Conservation (phyloP, 2,113 vertebrate genomes). For the Pavo muticus region DNA sequence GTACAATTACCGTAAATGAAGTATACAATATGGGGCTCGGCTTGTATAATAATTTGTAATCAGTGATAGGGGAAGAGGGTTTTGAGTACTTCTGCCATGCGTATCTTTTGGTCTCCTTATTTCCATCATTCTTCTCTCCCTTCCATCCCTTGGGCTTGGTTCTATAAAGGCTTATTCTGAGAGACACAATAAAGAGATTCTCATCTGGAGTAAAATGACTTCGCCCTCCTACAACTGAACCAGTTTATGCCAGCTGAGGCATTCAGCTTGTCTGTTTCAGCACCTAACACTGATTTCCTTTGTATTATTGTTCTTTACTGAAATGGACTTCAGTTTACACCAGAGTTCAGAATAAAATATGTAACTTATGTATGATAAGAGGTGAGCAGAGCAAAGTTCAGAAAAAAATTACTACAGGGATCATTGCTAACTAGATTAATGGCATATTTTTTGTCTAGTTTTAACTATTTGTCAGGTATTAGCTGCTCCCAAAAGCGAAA, state of each 20-base stretch:
- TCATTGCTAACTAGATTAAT: not conserved
- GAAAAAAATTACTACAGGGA: not conserved
- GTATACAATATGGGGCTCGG: constrained; percentile 72
- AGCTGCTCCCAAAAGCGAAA: not conserved
- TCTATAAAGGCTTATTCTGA: constrained; percentile 46
- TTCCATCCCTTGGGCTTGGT: constrained; percentile 29
- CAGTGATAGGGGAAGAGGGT: constrained; percentile 50
- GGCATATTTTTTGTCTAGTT: not conserved
- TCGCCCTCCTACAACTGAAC: not conserved
- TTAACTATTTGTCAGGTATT: not conserved
- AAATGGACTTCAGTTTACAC: constrained; percentile 8
- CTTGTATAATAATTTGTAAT: constrained; percentile 65
- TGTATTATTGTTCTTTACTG: not conserved
- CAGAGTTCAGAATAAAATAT: not conserved
- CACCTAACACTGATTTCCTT: not conserved
- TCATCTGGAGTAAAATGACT: constrained; percentile 37
- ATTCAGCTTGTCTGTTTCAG: not conserved
- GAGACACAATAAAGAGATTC: constrained; percentile 34
- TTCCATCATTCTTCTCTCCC: not conserved
- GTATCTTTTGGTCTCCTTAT: constrained; percentile 2
- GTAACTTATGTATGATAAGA: fast-evolving
- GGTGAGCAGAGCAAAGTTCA: not conserved
- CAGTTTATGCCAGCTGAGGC: constrained; percentile 11
- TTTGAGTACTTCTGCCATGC: constrained; percentile 47
- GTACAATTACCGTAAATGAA: constrained; percentile 80